A percentile compares a stretch with the other conserved stretches of the same genome.
phyloP scores from a whole-genome alignment of 1,140 invertebrate species.

The Probaryconus sp. region DNA sequence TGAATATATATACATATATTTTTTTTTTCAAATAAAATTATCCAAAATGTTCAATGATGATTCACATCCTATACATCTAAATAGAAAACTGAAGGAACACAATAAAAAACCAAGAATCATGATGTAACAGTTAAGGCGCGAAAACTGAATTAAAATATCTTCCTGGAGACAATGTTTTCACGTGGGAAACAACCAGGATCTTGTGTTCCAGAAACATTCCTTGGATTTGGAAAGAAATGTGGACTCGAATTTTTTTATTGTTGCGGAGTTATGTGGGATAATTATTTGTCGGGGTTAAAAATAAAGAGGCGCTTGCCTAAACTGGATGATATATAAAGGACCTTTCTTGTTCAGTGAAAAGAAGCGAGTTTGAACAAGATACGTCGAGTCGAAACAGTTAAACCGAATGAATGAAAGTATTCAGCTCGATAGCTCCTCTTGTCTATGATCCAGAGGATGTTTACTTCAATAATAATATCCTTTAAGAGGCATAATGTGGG shows the following conservation, averaged over 20 bases:
- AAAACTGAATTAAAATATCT: conserved; percentile 7
- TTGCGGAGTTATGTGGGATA: background rate
- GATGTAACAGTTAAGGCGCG: background rate
- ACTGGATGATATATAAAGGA: no score
- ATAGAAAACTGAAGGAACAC: background rate
- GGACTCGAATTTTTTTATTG: no score
- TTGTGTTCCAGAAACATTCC: no score
- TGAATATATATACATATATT: no score
- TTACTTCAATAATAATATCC: conserved; percentile 7
- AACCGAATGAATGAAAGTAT: conserved; percentile 21
- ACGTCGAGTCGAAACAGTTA: background rate
- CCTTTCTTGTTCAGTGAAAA: background rate
- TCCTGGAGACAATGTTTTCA: background rate
- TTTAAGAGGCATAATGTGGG: conserved; percentile 41
- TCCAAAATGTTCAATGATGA: no score
- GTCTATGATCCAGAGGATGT: conserved; percentile 1
- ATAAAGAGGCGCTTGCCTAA: background rate
- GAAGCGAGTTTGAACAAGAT: conserved; percentile 8
- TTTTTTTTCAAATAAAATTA: no score
- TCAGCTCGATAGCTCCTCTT: conserved; percentile 2
- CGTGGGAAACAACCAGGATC: background rate
- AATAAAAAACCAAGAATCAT: conserved; percentile 12
- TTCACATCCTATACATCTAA: no score
- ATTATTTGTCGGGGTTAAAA: conserved; percentile 1
- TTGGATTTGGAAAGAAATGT: background rate